Base-by-base conservation (phyloP, 1,140 invertebrate species). In the Cepaea nemoralis region DNA sequence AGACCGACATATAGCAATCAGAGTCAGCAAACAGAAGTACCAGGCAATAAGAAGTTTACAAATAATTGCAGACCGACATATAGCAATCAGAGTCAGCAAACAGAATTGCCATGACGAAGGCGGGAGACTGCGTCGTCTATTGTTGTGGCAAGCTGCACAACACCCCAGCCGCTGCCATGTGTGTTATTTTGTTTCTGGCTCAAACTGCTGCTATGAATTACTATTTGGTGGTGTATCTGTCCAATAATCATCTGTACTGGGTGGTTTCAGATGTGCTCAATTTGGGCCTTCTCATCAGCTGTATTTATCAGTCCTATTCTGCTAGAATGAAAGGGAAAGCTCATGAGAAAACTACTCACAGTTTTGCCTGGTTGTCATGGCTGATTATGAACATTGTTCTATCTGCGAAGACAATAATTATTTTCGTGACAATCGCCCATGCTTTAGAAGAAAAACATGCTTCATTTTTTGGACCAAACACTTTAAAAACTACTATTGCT, bases 361-460 rank as follows among this genome's bases (percentile, higher is more conserved):
- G 75, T 39, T 40, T 77, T 27, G 48, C 75, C 19, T 77, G 75
- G 75, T 33, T 77, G 16, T 77, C 75, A 22, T 77, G 75, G 75
- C 55, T 77, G 55, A 48, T 77, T 19, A 59, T 77, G 8, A 77
- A 63, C 31, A 39, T 59, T 19, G 33, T 16, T 8, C 22, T 66
- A 24, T 8, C 50, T 77, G 55, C 37, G 24, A 77, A 77, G 37
- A 66, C 39, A 3, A 63, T 66, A 27, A 22, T 77, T 10, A 16
- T 77, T 1, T 35, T 77, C 22, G 48, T 63, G 27, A 6, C 24
- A 16, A 22, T 27, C 33, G 75, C 35, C 27, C 31, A 22, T 22
- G 16, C 22, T 14, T 14, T 77, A n/a, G 75, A 77, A 50, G 55
- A 66, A 35, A 55, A 77, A 8, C 59, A 63, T 31, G 35, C 69